Evolutionary conservation across 2,888 invertebrate genomes (phyloP), one percentile per base, ranked within the genome.

Genomic region (Maniola hyperantus): DNA sequence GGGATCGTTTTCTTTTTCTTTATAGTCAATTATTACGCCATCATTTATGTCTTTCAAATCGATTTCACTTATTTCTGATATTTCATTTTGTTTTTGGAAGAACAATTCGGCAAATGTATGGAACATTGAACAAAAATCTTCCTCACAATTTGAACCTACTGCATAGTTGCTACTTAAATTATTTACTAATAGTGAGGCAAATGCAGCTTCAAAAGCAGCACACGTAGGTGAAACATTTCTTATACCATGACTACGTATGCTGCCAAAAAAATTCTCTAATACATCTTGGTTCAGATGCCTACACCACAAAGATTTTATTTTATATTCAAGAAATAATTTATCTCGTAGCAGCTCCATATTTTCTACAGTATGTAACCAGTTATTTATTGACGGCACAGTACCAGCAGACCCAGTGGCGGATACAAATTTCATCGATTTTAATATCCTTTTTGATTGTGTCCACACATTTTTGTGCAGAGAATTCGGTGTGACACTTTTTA

Each of bases 231-330:
- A 58, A 58, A 26, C 15, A 58, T 58, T 58, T 58, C 58, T 58
- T 44, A 58, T 20, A 10, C 58, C 58, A 46, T 58, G 58, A 58
- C 58, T 58, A 26, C 58, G 58, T 58, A 58, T 58, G 46, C 58
- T 58, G 58, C 58, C 58, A 46, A 58, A 58, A 13, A 46, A 58
- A 26, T 46, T 46, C 7, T 58, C 58, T 26, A 58, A 6, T 50
- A 8, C 8, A 20, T 50, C 48, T 50, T 50, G 48, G 8, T 50
- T 20, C 1, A 50, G 20, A 18, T 50, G 48, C 46, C 46, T 46
- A n/a, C 48, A 50, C 48, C 48, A 50, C 8, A 51, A 51, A 26
- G 50, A 51, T 26, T 51, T 51, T 26, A 51, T 26, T 4, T 26
- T 51, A 51, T 26, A 26, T 11, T 51, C 26, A 10, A 11, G 8